Conservation (phyloP, 1,140 invertebrate species). For the Hypsibius dujardini region DNA sequence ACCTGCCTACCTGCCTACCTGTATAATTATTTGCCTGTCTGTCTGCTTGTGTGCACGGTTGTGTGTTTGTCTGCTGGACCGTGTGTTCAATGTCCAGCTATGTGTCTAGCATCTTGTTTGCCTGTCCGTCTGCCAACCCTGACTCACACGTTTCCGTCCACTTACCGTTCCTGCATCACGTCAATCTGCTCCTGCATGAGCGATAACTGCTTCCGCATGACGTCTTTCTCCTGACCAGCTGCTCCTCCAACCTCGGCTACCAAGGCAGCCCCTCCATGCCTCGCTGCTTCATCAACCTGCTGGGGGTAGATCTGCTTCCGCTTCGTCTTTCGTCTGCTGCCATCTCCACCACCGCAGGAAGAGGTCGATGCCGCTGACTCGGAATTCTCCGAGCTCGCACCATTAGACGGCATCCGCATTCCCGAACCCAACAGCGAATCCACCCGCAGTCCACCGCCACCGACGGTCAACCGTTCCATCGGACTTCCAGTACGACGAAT, state of each 20-base stretch:
- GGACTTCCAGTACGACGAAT: no score
- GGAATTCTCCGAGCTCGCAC: neutral
- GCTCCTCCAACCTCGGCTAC: no score
- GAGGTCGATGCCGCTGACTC: neutral
- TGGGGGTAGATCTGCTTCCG: conserved; percentile 7
- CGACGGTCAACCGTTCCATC: no score
- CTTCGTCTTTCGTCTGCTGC: neutral
- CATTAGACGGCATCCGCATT: neutral
- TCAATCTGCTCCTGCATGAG: conserved; percentile 71
- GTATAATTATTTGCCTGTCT: no score
- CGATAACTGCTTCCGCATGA: conserved; percentile 60
- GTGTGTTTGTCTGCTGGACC: no score
- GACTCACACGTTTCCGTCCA: conserved; percentile 35
- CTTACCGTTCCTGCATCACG: conserved; percentile 73
- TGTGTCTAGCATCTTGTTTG: no score
- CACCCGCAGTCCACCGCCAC: no score
- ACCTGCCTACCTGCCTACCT: conserved; percentile 42
- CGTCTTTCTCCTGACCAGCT: conserved; percentile 35
- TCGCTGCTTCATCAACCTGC: neutral
- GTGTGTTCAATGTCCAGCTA: no score
- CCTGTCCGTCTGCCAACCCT: no score
- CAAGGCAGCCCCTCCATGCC: no score
- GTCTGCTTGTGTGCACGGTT: no score
- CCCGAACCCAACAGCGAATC: neutral
- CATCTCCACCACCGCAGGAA: neutral